Evolutionary conservation across 1,140 invertebrate species (phyloP), one percentile per base, ranked within the genome.

Genomic region (Papilio dardanus): DNA sequence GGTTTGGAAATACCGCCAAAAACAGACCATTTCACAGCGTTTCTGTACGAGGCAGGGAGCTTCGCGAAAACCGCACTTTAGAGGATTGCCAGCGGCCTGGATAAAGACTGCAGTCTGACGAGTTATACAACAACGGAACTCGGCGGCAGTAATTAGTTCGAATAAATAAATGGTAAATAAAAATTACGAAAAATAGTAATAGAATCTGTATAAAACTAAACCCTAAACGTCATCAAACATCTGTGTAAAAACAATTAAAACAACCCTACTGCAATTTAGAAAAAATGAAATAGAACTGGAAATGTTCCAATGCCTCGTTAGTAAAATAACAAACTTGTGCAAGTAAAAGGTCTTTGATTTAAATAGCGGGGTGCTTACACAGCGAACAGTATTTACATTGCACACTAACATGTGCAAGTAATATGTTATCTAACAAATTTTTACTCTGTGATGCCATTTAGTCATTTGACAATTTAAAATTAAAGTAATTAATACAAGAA

Each of bases 301-400:
- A 62, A 62, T 28, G 54, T 62, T 62, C 54, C 54, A 62, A 28
- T 28, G 24, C 24, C 12, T 62, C 54, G 24, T 62, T 62, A 62
- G 54, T 62, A 62, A 62, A 62, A 62, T 62, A 62, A 28, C 54
- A 62, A 62, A 62, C 54, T 28, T 62, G 24, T 2, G 6, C 54
- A 16, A 19, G 54, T 4, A n/a, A 6, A 40, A 42, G 35, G n/a
- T 37, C 33, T 69, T 69, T 69, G 21, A 69, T 69, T 69, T 42
- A 69, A 40, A 40, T 69, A 42, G 37, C 37, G 19, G n/a, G 37
- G 42, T 69, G n/a, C 33, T 68, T 68, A 31, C 19, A 35, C 30
- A 19, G 65, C 16, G 28, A 35, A 35, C 54, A 2, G 28, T 54
- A 54, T 62, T 62, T 62, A 62, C 54, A 28, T 28, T 62, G 24